Evolutionary conservation across 2,113 vertebrate species (phyloP).

Genomic region (Peromyscus californicus): DNA sequence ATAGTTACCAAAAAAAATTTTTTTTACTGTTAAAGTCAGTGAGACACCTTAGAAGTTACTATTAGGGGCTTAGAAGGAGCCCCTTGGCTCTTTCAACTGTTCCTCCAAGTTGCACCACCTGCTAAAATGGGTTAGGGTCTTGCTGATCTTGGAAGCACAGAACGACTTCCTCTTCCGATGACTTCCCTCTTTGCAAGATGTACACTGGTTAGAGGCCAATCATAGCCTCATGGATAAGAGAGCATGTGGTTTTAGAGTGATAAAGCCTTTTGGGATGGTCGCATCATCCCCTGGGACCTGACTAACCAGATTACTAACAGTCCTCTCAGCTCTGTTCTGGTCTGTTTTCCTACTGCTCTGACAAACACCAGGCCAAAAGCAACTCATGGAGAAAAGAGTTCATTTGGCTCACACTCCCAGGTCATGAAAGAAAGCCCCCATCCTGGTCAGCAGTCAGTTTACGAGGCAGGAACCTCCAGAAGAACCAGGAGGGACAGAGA

Average conservation of each 20-base stretch:
- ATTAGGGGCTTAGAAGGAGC: no score
- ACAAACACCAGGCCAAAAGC: neutral
- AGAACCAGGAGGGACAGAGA: neutral
- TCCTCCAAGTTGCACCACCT: no score
- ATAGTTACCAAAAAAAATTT: neutral
- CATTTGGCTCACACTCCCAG: neutral
- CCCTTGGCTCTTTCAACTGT: neutral
- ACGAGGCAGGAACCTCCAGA: neutral
- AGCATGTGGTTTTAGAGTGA: neutral
- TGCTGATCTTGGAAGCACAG: neutral
- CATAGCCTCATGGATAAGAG: neutral
- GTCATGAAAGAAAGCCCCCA: neutral
- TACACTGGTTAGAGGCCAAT: neutral
- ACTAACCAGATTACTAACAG: neutral
- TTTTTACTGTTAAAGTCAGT: neutral
- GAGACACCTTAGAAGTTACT: neutral
- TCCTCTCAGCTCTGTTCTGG: neutral
- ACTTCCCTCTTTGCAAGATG: neutral
- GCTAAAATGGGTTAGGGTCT: neutral
- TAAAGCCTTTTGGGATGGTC: neutral
- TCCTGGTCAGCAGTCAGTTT: neutral
- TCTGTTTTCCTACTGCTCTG: neutral
- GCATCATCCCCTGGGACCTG: neutral
- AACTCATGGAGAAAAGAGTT: neutral
- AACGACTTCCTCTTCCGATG: neutral